A percentile compares a stretch with the other conserved stretches of the same genome.
Evolutionary conservation across 2,888 invertebrate genomes (phyloP).

Genomic region (Cacoxenus indagator): DNA sequence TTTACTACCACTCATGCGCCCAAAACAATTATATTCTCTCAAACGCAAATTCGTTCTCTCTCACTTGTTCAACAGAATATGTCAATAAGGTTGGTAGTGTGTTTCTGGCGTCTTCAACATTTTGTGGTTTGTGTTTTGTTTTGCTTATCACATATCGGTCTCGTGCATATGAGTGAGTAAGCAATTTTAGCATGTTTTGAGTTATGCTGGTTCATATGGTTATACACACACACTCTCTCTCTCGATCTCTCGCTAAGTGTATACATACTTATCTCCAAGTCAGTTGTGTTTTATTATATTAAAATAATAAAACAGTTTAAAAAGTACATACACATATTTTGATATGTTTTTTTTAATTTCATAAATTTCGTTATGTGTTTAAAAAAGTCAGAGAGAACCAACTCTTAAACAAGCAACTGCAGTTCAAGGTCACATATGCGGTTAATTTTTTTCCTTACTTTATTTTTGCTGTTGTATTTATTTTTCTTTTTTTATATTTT

Average conservation of each 20-base stretch:
- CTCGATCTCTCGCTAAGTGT: neutral
- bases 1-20: too few relatives aligned
- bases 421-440: neutral
- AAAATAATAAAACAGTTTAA: neutral
- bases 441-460: too few relatives aligned
- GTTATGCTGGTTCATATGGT: conserved; percentile 37
- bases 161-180: conserved; percentile 21
- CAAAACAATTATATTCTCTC: too few relatives aligned
- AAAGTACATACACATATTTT: neutral
- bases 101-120: too few relatives aligned
- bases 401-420: neutral
- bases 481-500: neutral
- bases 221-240: neutral
- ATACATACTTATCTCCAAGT: neutral
- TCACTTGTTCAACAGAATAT: too few relatives aligned
- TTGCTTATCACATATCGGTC: conserved; percentile 28
- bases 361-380: neutral
- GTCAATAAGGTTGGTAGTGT: too few relatives aligned
- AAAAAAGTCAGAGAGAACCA: neutral
- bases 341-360: neutral
- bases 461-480: too few relatives aligned
- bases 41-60: neutral
- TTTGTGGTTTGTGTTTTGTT: conserved; percentile 15
- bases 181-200: conserved; percentile 3
- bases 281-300: neutral